A percentile compares a stretch with the other conserved stretches of the same genome.
phyloP scores from a whole-genome alignment of 2,797 vertebrate genomes.

The Acanthurus lineatus region DNA sequence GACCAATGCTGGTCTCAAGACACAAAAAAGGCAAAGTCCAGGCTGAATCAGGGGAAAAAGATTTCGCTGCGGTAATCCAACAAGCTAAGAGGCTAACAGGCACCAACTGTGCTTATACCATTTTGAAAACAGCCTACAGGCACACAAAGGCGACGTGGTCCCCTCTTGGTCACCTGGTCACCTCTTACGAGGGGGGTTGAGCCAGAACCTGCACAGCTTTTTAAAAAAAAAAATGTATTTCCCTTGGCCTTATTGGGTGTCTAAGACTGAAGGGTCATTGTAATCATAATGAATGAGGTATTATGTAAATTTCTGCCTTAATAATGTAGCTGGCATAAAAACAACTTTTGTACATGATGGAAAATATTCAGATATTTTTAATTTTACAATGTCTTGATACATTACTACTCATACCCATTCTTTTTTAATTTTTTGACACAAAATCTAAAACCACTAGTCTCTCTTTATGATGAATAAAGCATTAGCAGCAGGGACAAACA shows the following conservation, averaged over 20 bases:
- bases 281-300: background rate
- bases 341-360: background rate
- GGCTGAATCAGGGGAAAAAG: constrained; percentile 62
- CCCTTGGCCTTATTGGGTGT: background rate
- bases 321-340: background rate
- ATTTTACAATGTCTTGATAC: background rate
- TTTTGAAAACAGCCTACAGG: background rate
- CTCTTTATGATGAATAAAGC: background rate
- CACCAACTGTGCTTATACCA: constrained; percentile 2
- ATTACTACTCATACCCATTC: background rate
- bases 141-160: background rate
- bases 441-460: background rate
- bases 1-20: constrained; percentile 39
- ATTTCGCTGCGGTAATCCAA: constrained; percentile 59
- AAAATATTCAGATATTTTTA: background rate
- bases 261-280: background rate
- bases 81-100: constrained; percentile 30
- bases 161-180: background rate
- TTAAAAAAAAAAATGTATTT: background rate
- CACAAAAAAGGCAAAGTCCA: constrained; percentile 64
- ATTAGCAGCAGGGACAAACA: background rate
- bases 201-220: background rate
- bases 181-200: background rate
- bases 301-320: background rate
- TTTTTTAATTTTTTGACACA: background rate